Conservation (phyloP, 2,888 invertebrate genomes). For the Caenorhabditis becei region DNA sequence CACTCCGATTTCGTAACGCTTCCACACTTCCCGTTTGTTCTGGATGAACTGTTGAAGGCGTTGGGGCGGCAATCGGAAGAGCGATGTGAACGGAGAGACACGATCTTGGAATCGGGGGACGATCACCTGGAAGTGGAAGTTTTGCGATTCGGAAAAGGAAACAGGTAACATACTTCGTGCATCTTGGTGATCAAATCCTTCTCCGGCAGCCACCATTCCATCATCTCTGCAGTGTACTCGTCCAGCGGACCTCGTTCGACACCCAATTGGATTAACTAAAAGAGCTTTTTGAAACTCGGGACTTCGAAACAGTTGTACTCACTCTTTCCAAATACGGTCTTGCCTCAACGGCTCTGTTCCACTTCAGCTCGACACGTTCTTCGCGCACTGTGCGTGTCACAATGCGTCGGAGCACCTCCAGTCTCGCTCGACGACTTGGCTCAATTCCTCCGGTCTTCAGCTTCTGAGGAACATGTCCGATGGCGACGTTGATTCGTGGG, state of each 20-base stretch:
- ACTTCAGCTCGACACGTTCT: conserved; percentile 78
- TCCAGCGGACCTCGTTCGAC: conserved; percentile 76
- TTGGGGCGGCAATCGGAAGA: conserved; percentile 75
- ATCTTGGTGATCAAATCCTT: conserved; percentile 71
- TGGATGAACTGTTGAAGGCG: conserved; percentile 70
- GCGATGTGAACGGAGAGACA: conserved; percentile 76
- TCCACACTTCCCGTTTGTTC: conserved; percentile 71
- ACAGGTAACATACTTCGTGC: conserved; percentile 61
- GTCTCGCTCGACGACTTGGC: conserved; percentile 67
- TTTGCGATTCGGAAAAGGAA: background rate
- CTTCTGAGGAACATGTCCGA: conserved; percentile 80
- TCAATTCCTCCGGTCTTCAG: conserved; percentile 74
- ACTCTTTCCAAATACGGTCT: conserved; percentile 80
- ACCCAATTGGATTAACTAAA: conserved; percentile 79
- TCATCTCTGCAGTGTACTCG: conserved; percentile 79
- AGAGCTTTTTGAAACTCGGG: background rate
- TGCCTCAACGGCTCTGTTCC: conserved; percentile 80
- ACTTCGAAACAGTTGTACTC: background rate
- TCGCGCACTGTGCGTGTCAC: conserved; percentile 79
- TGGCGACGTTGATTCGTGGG: conserved; percentile 74
- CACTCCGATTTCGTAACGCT: conserved; percentile 73
- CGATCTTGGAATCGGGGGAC: conserved; percentile 64
- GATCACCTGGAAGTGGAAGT: conserved; percentile 59
- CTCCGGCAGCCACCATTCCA: conserved; percentile 80
- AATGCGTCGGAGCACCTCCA: conserved; percentile 75